A percentile compares a stretch with the other conserved stretches of the same genome.
Conservation (phyloP, 2,888 invertebrate species). For the Dioctria linearis region DNA sequence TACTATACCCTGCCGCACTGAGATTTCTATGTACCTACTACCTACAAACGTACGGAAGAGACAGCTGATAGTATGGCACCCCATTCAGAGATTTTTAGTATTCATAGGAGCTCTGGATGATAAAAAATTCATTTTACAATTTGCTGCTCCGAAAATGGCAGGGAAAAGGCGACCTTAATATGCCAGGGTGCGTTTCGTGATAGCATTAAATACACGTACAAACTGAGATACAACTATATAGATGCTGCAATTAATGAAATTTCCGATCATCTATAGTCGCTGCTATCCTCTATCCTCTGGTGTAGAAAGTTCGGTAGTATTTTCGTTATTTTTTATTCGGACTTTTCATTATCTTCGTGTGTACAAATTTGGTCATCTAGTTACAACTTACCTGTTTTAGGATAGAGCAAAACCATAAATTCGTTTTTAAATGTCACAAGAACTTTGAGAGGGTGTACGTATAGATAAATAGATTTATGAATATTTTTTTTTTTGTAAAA, state of each 20-base stretch:
- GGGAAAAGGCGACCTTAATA: background rate
- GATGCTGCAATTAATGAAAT: background rate
- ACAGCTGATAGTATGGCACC: too few relatives aligned
- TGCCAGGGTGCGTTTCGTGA: background rate
- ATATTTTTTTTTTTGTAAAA: too few relatives aligned
- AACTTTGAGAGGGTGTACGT: too few relatives aligned
- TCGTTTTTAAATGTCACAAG: too few relatives aligned
- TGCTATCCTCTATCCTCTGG: background rate
- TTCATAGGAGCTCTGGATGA: conserved; percentile 13
- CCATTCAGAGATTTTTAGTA: background rate
- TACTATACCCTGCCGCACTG: background rate
- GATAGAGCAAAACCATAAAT: too few relatives aligned
- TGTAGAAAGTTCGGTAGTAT: background rate
- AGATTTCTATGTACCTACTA: background rate
- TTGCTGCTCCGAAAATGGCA: background rate
- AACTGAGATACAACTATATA: too few relatives aligned
- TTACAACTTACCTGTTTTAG: too few relatives aligned
- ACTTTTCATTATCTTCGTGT: background rate
- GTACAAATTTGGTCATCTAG: too few relatives aligned
- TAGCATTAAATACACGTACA: background rate
- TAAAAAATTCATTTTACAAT: conserved; percentile 43
- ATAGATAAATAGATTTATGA: too few relatives aligned
- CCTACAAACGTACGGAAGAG: too few relatives aligned
- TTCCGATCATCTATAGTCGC: background rate
- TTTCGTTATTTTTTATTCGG: background rate